phyloP scores from a whole-genome alignment of 2,888 invertebrate species.

The Cephus rjabovi region DNA sequence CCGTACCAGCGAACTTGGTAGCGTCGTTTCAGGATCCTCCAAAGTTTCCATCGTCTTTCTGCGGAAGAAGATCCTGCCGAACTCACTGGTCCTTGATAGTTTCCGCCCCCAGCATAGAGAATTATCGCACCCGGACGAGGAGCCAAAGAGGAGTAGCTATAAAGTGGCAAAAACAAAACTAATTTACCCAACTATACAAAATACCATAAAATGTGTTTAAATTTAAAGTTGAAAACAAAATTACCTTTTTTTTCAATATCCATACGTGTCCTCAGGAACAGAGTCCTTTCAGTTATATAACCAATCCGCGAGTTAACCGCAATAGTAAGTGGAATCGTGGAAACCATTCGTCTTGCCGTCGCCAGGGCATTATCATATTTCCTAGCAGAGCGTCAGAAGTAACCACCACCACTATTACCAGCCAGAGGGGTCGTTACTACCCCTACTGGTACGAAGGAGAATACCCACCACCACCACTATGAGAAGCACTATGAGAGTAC shows the following conservation, averaged over 20 bases:
- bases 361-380: constrained; percentile 57
- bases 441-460: constrained; percentile 11
- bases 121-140: not conserved
- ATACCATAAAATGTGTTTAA: not conserved
- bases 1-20: constrained; percentile 35
- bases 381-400: constrained; percentile 38
- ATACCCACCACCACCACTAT: constrained; percentile 13
- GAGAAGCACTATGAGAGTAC: not conserved
- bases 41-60: not conserved
- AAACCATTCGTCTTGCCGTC: constrained; percentile 54
- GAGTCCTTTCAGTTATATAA: constrained; percentile 27
- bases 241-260: not conserved
- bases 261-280: not conserved
- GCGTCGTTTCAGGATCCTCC: not conserved
- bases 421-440: constrained; percentile 18
- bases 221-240: not conserved
- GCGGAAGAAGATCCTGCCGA: not conserved
- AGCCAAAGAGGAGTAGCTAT: not conserved
- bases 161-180: not conserved
- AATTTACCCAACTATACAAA: not conserved
- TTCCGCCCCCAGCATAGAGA: not conserved
- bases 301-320: constrained; percentile 54
- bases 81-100: not conserved
- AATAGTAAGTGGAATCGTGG: constrained; percentile 42
- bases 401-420: constrained; percentile 27